Evolutionary conservation across 2,113 vertebrate genomes (phyloP), one percentile per base, ranked within the genome.

Genomic region (Cyanocitta stelleri): DNA sequence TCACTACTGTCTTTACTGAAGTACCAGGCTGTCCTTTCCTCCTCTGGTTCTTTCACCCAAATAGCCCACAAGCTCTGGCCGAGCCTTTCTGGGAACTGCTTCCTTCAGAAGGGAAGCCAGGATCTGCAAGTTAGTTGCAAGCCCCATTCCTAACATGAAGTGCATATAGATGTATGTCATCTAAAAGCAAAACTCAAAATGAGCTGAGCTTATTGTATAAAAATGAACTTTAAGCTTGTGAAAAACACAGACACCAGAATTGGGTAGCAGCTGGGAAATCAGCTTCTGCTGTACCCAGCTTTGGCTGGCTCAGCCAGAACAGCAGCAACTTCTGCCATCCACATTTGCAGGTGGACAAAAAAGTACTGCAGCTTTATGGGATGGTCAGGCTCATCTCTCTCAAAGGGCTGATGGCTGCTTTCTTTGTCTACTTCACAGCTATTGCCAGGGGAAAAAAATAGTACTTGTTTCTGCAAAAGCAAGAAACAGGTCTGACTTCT

Each of bases 401-500:
- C 58, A n/a, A 0, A 51, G 30, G 30, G 18, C 32, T 87, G 54
- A 51, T 0, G 11, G 59, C 44, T 84, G 41, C 29, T 77, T 83
- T 12, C 62, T 77, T 87, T 84, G 87, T 79, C 44, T n/a, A 17
- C 39, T 78, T 83, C 79, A 72, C 52, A 94, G 52, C 67, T 37
- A 88, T 44, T 18, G 8, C 22, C 77, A 44, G 13, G 12, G 2
- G 1, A 3, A 26, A 49, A 39, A 14, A 32, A 33, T 51, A 9
- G 24, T 16, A 12, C 35, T 88, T 94, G 64, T n/a, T 83, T 84
- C 76, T 82, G 44, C 33, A 75, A 83, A 85, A 80, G 81, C 59
- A 87, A 95, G 87, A 85, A 93, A 87, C 56, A 37, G 58, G 75
- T 85, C 89, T 93, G 69, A 95, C 55, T 94, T 94, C 79, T 94